Evolutionary conservation across 2,888 invertebrate genomes (phyloP).

Genomic region (Dione juno): DNA sequence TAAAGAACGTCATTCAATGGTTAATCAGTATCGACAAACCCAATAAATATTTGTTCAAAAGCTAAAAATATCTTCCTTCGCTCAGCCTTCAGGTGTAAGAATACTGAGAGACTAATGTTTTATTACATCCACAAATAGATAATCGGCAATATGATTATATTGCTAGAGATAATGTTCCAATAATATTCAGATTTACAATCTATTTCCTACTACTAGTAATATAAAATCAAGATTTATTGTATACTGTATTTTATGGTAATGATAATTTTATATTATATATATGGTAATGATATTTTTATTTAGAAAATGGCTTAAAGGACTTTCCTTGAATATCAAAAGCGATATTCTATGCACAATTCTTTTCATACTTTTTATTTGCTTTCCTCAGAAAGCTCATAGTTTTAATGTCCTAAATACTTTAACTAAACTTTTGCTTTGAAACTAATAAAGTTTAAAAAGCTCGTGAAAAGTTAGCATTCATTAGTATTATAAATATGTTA

Average conservation of each 20-base stretch:
- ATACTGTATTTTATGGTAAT: not conserved
- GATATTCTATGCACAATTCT: too few relatives aligned
- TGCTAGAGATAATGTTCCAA: not conserved
- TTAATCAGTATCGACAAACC: not conserved
- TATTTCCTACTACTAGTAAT: not conserved
- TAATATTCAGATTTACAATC: slow-evolving; percentile 7
- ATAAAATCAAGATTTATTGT: not conserved
- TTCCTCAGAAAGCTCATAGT: too few relatives aligned
- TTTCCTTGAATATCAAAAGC: too few relatives aligned
- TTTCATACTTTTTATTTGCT: too few relatives aligned
- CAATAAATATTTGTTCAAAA: slow-evolving; percentile 18
- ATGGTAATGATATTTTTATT: too few relatives aligned
- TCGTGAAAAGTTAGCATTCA: not conserved
- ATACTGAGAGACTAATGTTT: slow-evolving; percentile 10
- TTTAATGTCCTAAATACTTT: too few relatives aligned
- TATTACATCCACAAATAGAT: slow-evolving; percentile 21
- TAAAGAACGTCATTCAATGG: slow-evolving; percentile 8
- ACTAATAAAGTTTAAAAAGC: not conserved
- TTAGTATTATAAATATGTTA: not conserved
- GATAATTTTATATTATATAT: too few relatives aligned
- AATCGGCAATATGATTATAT: slow-evolving; percentile 13
- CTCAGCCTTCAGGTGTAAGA: slow-evolving; percentile 25
- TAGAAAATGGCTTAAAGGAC: too few relatives aligned
- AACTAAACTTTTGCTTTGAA: too few relatives aligned
- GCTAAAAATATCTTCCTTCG: slow-evolving; percentile 30